phyloP scores from a whole-genome alignment of 2,113 vertebrate genomes.

The Herpetotheres cachinnans region DNA sequence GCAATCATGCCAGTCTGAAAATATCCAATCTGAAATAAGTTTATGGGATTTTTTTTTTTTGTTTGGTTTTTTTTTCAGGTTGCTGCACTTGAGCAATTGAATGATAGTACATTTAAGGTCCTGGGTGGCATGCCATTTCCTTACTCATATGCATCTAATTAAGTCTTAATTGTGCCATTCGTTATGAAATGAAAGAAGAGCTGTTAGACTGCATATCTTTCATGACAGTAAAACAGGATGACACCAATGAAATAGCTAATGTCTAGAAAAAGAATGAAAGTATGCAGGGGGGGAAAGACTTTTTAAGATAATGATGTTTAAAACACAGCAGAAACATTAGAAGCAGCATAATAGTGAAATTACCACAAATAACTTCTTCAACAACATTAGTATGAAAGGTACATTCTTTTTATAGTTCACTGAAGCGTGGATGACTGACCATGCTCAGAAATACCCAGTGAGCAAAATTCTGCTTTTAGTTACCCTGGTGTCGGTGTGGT shows the following conservation, averaged over 20 bases:
- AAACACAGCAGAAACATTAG: not conserved
- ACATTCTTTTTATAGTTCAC: not conserved
- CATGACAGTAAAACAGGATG: constrained; percentile 26
- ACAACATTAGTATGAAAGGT: not conserved
- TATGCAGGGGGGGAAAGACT: not conserved
- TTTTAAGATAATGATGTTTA: constrained; percentile 2
- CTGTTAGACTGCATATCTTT: constrained; percentile 46
- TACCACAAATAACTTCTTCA: not conserved
- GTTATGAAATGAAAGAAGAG: constrained; percentile 63
- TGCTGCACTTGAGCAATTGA: constrained; percentile 51
- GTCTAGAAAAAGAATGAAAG: not conserved
- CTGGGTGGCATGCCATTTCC: constrained; percentile 51
- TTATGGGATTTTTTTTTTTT: not conserved
- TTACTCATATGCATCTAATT: constrained; percentile 67
- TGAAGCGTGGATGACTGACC: not conserved
- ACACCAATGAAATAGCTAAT: not conserved
- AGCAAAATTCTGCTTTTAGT: not conserved
- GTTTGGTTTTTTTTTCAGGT: not conserved
- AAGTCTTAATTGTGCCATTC: constrained; percentile 70
- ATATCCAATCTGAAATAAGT: constrained; percentile 49
- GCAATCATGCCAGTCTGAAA: constrained; percentile 46
- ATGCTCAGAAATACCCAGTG: not conserved
- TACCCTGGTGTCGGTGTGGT: fast-evolving
- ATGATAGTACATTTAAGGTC: constrained; percentile 56
- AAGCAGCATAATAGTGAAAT: constrained; percentile 19